Evolutionary conservation across 2,888 invertebrate species (phyloP), one percentile per base, ranked within the genome.

Genomic region (Mayetiola destructor): DNA sequence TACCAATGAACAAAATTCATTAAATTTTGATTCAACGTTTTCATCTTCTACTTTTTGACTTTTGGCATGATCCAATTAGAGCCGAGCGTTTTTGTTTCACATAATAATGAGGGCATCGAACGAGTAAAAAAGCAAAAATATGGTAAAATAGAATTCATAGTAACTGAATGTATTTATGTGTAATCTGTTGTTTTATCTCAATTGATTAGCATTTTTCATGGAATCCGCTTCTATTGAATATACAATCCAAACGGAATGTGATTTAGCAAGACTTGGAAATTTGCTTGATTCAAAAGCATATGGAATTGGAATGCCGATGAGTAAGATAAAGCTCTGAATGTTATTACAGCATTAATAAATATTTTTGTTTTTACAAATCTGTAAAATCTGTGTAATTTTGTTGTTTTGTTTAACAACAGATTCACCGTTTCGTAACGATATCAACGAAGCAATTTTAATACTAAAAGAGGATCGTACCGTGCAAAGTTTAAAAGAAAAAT

Each of bases 151-250:
- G n/a, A n/a, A n/a, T n/a, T n/a, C 16, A 35, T n/a, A 73, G 57
- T 68, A 73, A 20, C 14, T n/a, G n/a, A n/a, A n/a, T 73, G 57
- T 68, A 72, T 77, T 62, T 88, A 86, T 67, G 48, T n/a, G n/a
- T n/a, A n/a, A n/a, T n/a, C n/a, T n/a, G n/a, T n/a, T n/a, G n/a
- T n/a, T n/a, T n/a, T n/a, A n/a, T n/a, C n/a, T n/a, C n/a, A n/a
- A n/a, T n/a, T n/a, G n/a, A 61, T 97, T 89, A 70, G 96, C 94
- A 2, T 97, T 90, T 69, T 80, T 99, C 60, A 94, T 96, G 90
- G 97, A 97, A 75, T 94, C 93, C 32, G 86, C 93, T 1, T 84
- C 87, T 23, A 84, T 97, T 63, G 93, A 96, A 69, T 99, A 94
- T 72, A 84, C 82, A 63, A 82, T 82, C 61, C 85, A 89, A 68